Conservation (phyloP, 1,140 invertebrate species). For the Cyclina sinensis region DNA sequence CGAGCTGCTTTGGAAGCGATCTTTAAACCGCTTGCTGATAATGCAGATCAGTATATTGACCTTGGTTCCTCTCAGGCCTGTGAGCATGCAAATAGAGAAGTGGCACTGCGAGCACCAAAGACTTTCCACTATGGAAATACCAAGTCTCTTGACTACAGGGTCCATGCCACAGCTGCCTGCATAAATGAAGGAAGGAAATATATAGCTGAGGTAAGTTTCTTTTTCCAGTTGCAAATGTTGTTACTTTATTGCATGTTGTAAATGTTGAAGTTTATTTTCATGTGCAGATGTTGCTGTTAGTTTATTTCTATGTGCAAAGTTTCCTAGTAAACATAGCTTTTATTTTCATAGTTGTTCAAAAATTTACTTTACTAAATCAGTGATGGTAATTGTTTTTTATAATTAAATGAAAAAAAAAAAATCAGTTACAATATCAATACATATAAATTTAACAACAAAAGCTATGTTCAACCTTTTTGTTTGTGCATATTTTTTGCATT, state of each 20-base stretch:
- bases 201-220: slow-evolving; percentile 16
- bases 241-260: slow-evolving; percentile 25
- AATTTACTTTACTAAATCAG: slow-evolving; percentile 24
- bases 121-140: slow-evolving; percentile 18
- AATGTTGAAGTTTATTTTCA: slow-evolving; percentile 26
- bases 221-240: slow-evolving; percentile 28
- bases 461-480: slow-evolving; percentile 12
- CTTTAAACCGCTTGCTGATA: slow-evolving; percentile 13
- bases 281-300: slow-evolving; percentile 8
- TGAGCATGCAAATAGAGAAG: slow-evolving; percentile 20
- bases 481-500: slow-evolving; percentile 11
- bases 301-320: background rate
- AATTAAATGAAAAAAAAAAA: slow-evolving; percentile 16
- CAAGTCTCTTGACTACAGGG: background rate
- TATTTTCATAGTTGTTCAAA: slow-evolving; percentile 14
- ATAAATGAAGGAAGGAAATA: slow-evolving; percentile 18
- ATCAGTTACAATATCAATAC: background rate
- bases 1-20: background rate
- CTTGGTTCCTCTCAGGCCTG: slow-evolving; percentile 30
- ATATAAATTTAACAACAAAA: slow-evolving; percentile 2
- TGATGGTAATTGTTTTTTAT: slow-evolving; percentile 17
- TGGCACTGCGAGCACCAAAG: slow-evolving; percentile 23
- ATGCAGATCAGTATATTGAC: slow-evolving; percentile 34
- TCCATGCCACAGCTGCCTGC: background rate
- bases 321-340: slow-evolving; percentile 18